These are phyloP conservation scores for Lytechinus pictus DNA, from an alignment of 35 echinoderm and acorn worm species.

Conservation along the genomic window DNA sequence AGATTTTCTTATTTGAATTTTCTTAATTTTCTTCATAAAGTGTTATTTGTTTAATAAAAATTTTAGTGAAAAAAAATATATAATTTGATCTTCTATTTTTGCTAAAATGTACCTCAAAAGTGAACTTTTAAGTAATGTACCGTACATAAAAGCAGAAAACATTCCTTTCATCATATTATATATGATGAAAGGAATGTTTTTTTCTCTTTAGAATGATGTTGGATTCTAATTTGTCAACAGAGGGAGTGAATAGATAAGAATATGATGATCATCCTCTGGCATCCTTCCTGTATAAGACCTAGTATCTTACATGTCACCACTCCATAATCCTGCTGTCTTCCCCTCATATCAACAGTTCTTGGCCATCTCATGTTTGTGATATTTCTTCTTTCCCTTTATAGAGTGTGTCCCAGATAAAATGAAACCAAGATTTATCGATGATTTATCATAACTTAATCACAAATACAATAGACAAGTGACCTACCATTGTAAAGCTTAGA, in stretches of 20 bases:
- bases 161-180: background rate
- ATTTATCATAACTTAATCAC: too few species aligned
- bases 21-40: too few species aligned
- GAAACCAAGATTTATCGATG: too few species aligned
- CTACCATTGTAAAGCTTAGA: too few species aligned
- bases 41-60: too few species aligned
- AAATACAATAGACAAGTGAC: too few species aligned
- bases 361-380: too few species aligned
- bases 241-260: background rate
- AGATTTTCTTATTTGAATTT: too few species aligned
- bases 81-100: background rate
- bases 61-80: too few species aligned
- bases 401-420: too few species aligned
- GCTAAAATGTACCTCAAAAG: background rate
- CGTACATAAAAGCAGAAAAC: background rate
- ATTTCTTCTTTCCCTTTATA: too few species aligned
- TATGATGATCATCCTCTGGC: background rate
- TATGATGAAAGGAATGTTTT: background rate
- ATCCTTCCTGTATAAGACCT: slow-evolving; percentile 8
- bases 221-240: background rate
- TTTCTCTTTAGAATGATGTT: background rate
- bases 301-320: background rate
- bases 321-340: background rate
- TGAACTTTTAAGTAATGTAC: background rate
- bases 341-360: too few species aligned